Evolutionary conservation across 2,888 invertebrate species (phyloP).

Genomic region (Drosophila lutescens): DNA sequence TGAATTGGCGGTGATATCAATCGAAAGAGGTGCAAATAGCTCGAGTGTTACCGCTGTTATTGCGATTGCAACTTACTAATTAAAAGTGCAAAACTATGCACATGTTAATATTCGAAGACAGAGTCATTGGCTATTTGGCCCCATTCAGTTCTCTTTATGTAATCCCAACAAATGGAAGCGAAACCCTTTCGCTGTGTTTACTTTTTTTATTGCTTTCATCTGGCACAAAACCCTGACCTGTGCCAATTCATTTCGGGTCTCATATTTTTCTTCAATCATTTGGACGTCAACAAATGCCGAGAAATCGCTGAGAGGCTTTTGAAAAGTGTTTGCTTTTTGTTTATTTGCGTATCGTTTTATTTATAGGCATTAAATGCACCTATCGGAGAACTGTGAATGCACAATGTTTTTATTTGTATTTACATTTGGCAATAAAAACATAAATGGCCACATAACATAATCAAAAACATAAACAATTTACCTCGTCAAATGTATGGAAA

Average conservation of each 20-base stretch:
- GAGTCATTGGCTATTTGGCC: neutral
- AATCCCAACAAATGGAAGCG: neutral
- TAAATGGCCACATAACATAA: slow-evolving; percentile 34
- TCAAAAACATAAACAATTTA: slow-evolving; percentile 18
- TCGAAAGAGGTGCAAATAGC: slow-evolving; percentile 12
- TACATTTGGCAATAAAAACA: slow-evolving; percentile 35
- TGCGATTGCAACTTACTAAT: slow-evolving; percentile 20
- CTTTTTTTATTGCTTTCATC: neutral
- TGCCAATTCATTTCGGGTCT: slow-evolving; percentile 3
- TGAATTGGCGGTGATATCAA: slow-evolving; percentile 9
- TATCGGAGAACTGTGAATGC: slow-evolving; percentile 15
- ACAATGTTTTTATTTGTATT: slow-evolving; percentile 20
- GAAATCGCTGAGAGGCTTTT: slow-evolving; percentile 39
- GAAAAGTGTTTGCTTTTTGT: slow-evolving; percentile 32
- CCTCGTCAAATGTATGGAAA: slow-evolving; percentile 21
- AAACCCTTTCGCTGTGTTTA: neutral
- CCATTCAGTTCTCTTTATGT: neutral
- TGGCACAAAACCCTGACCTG: slow-evolving; percentile 28
- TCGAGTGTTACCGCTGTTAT: neutral
- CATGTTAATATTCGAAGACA: neutral
- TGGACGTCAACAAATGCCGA: slow-evolving; percentile 42
- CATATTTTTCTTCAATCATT: slow-evolving; percentile 51
- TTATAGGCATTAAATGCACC: slow-evolving; percentile 33
- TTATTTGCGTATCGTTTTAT: slow-evolving; percentile 25
- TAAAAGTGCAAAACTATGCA: slow-evolving; percentile 23